Base-by-base conservation (phyloP, 2,888 invertebrate genomes). In the Dichetophora obliterata region DNA sequence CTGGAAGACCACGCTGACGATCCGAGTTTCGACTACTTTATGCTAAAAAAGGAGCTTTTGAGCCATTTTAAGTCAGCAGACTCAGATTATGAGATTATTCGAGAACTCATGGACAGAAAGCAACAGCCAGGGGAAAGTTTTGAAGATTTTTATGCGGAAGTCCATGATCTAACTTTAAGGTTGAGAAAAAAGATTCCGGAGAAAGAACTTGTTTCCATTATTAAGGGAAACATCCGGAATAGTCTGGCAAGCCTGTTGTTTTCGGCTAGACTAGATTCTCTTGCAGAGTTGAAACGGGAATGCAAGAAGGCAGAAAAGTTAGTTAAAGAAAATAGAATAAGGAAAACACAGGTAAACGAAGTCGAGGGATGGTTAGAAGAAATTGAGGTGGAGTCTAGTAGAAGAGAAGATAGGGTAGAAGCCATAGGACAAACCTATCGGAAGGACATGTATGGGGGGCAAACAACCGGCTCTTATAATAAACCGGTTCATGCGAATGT, bases 101-200 rank as follows among this genome's bases (percentile, higher is more conserved):
- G 52, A 14, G 54, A 78, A 16, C 52, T 78, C 14, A 43, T 73
- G 16, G 69, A 78, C 5, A 34, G 54, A 5, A 77, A 77, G 24
- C 75, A 70, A 19, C 74, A 75, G 27, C 69, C 63, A 3, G 54
- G 43, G 4, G 14, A 75, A 52, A 16, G 16, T 14, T 69, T 77
- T 57, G 77, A 77, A 37, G 77, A 75, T 19, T 75, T 77, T 57
- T 78, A 72, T 52, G 31, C 78, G 1, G 69, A 78, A 4, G 16
- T 73, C 6, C 77, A 77, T 50, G 66, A 68, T n/a, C 22, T 76
- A 1, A 73, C 57, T 14, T 76, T 75, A 11, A 16, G 75, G 1
- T 8, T 75, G 48, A 34, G 50, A 3, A 69, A 69, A 68, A 16
- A 31, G 31, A 76, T 76, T n/a, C 27, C 65, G 9, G 76, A 76